phyloP scores from a whole-genome alignment of 2,888 invertebrate species.

The Acanthococcus lagerstroemiae region DNA sequence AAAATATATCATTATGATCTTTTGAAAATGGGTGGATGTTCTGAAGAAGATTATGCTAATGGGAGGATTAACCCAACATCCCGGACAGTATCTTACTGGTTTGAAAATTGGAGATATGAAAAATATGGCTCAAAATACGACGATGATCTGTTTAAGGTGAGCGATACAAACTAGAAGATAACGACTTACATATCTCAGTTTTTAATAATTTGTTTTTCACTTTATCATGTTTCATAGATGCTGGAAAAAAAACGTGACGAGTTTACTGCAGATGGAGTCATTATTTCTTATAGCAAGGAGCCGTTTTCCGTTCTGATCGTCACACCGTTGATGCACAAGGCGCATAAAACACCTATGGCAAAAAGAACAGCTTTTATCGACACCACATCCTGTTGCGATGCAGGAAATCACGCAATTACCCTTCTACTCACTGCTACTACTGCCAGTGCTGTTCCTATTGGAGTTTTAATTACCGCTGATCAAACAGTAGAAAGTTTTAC shows the following conservation, averaged over 20 bases:
- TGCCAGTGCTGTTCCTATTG: conserved; percentile 13
- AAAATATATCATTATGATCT: neutral
- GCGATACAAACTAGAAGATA: no score
- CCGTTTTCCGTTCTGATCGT: conserved; percentile 6
- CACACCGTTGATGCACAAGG: conserved; percentile 8
- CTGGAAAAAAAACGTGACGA: no score
- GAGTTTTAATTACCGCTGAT: neutral
- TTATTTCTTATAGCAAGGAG: neutral
- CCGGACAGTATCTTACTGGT: neutral
- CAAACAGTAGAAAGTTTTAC: neutral
- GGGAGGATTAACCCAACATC: conserved; percentile 5
- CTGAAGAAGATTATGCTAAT: neutral
- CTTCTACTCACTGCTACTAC: conserved; percentile 2
- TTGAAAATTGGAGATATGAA: neutral
- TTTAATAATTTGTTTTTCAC: neutral
- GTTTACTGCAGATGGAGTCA: neutral
- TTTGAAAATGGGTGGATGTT: conserved; percentile 6
- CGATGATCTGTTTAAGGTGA: neutral
- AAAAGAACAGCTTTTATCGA: neutral
- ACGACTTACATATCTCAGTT: neutral
- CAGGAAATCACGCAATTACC: conserved; percentile 5
- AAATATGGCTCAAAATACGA: neutral
- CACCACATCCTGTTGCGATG: conserved; percentile 1
- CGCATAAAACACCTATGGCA: neutral
- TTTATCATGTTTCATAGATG: no score